Evolutionary conservation across 2,888 invertebrate genomes (phyloP).

Genomic region (Dichetophora obliterata): DNA sequence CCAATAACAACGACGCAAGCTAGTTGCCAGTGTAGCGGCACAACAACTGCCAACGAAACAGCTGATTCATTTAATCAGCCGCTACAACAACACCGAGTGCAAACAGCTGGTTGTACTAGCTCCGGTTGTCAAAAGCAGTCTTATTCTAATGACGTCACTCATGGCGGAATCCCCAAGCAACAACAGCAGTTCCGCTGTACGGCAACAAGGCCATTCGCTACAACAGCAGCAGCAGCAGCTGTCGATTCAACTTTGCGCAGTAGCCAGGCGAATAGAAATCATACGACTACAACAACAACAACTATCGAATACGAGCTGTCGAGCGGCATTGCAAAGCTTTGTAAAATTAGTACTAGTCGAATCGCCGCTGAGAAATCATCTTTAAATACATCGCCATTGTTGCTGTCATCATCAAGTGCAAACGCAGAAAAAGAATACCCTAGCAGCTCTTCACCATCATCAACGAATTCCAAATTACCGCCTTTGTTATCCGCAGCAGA

Average conservation of each 20-base stretch:
- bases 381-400: slow-evolving; percentile 44
- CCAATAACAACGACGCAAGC: slow-evolving; percentile 58
- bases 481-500: slow-evolving; percentile 47
- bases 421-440: slow-evolving; percentile 47
- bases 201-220: slow-evolving; percentile 38
- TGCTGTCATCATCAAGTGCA: slow-evolving; percentile 54
- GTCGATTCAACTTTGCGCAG: slow-evolving; percentile 46
- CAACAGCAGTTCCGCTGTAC: slow-evolving; percentile 45
- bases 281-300: slow-evolving; percentile 65
- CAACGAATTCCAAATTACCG: slow-evolving; percentile 42
- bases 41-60: slow-evolving; percentile 54
- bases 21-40: slow-evolving; percentile 48
- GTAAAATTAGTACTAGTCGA: slow-evolving; percentile 67
- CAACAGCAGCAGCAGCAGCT: slow-evolving; percentile 40
- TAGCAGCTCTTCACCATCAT: slow-evolving; percentile 16
- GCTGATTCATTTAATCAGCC: slow-evolving; percentile 54
- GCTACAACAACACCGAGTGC: slow-evolving; percentile 24
- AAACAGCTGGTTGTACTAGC: slow-evolving; percentile 43
- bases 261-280: slow-evolving; percentile 59
- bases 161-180: slow-evolving; percentile 50
- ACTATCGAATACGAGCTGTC: slow-evolving; percentile 68
- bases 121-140: slow-evolving; percentile 40
- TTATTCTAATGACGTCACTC: slow-evolving; percentile 47
- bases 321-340: slow-evolving; percentile 61
- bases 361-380: slow-evolving; percentile 57